These are phyloP conservation scores for Drosophila monieri DNA, from an alignment of 2,888 invertebrate species.

Conservation along the genomic window DNA sequence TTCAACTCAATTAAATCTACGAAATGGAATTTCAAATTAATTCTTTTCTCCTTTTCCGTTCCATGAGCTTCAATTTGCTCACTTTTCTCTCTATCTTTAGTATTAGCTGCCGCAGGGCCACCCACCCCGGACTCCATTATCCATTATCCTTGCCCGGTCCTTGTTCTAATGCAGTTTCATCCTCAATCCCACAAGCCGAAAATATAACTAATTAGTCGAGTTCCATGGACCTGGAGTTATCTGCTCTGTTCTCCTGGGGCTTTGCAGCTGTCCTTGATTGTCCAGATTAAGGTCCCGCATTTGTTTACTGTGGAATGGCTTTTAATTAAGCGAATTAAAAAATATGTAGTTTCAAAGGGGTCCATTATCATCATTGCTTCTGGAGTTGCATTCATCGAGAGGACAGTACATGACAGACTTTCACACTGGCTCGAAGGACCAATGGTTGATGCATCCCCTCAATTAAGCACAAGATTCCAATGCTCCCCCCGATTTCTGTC, in stretches of 20 bases:
- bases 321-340: constrained; percentile 8
- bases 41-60: constrained; percentile 55
- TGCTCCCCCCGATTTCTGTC: constrained; percentile 5
- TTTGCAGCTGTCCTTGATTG: constrained; percentile 35
- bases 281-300: background rate
- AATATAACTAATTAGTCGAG: constrained; percentile 46
- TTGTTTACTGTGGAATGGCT: background rate
- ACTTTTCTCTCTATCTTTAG: constrained; percentile 19
- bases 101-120: constrained; percentile 8
- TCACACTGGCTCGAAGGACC: no score
- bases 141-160: constrained; percentile 12
- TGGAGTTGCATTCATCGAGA: no score
- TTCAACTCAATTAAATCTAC: constrained; percentile 84
- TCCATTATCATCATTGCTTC: background rate
- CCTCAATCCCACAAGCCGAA: constrained; percentile 21
- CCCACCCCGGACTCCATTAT: background rate
- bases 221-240: background rate
- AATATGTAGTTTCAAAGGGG: background rate
- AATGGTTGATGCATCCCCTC: background rate
- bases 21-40: constrained; percentile 84
- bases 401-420: no score
- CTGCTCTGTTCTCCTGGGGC: constrained; percentile 8
- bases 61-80: constrained; percentile 24
- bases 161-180: constrained; percentile 41
- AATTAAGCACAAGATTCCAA: constrained; percentile 29